phyloP scores from a whole-genome alignment of 2,113 vertebrate species.

The Macquaria ambigua region DNA sequence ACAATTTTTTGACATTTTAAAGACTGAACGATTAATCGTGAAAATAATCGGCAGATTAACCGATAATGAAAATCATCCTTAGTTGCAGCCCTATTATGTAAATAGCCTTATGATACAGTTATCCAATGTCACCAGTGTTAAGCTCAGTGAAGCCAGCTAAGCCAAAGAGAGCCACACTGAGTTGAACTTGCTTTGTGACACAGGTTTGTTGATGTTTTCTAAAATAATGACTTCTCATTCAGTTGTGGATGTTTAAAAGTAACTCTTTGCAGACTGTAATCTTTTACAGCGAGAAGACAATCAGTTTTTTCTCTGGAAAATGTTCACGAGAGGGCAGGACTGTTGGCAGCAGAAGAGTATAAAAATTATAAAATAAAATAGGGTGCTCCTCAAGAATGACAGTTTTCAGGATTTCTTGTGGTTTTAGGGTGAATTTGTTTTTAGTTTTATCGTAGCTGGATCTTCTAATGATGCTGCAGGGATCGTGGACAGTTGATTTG shows the following conservation, averaged over 20 bases:
- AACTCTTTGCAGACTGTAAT: neutral
- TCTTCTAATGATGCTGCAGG: neutral
- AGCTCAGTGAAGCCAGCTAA: too few species aligned
- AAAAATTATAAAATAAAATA: neutral
- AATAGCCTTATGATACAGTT: neutral
- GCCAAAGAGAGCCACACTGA: too few species aligned
- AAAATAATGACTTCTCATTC: neutral
- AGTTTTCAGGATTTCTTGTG: neutral
- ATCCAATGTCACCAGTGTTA: neutral
- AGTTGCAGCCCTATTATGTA: too few species aligned
- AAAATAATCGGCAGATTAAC: too few species aligned
- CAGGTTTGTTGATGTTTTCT: neutral
- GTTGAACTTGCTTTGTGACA: too few species aligned
- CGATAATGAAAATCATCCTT: too few species aligned
- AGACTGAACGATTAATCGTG: too few species aligned
- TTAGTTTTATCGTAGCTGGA: neutral
- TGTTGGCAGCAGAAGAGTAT: neutral
- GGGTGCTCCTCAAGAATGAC: neutral
- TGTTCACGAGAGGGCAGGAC: neutral
- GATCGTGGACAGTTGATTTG: neutral
- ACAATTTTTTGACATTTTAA: too few species aligned
- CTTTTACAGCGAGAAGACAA: neutral
- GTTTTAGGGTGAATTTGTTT: neutral
- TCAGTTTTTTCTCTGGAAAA: neutral
- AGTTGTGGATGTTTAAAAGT: neutral